These are phyloP conservation scores for Stegostoma tigrinum DNA, from an alignment of 2,113 vertebrate species.

Conservation along the genomic window DNA sequence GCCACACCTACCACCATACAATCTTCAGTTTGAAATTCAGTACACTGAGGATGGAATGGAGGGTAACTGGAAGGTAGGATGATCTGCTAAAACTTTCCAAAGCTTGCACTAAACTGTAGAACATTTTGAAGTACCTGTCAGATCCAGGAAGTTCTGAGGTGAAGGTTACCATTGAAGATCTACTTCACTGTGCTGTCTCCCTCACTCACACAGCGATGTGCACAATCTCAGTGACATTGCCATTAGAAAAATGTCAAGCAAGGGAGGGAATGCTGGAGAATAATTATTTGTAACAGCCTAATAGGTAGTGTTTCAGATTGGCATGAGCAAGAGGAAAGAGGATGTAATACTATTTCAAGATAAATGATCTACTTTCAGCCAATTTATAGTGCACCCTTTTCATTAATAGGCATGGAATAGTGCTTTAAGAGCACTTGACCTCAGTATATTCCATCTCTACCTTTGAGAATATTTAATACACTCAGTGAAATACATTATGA, in stretches of 20 bases:
- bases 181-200: background rate
- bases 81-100: background rate
- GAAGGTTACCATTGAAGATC: background rate
- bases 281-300: background rate
- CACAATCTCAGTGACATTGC: background rate
- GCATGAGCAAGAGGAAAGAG: background rate
- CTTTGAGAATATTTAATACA: background rate
- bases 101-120: background rate
- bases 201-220: background rate
- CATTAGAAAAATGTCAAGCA: background rate
- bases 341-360: background rate
- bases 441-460: background rate
- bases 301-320: background rate
- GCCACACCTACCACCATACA: constrained; percentile 55
- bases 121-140: background rate
- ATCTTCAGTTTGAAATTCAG: constrained; percentile 68
- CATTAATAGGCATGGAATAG: background rate
- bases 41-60: constrained; percentile 50
- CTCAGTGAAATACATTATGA: background rate
- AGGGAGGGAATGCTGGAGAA: background rate
- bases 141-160: background rate
- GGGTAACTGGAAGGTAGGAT: constrained; percentile 67
- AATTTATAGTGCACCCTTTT: background rate
- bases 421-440: background rate
- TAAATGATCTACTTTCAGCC: background rate